Conservation (phyloP, 2,113 vertebrate genomes). For the Sinocyclocheilus grahami region DNA sequence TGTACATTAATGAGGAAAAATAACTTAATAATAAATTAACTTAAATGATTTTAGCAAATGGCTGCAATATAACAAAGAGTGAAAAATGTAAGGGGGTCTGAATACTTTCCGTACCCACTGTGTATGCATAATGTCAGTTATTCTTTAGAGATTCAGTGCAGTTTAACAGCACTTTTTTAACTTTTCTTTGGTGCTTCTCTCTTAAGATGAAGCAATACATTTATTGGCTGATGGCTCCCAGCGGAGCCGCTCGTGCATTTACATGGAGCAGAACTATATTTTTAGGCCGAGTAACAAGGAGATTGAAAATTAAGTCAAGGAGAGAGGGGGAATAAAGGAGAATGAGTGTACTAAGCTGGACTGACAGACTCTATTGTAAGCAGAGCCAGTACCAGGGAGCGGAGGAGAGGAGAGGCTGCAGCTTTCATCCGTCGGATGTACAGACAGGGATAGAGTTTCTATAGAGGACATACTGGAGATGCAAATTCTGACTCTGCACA, state of each 20-base stretch:
- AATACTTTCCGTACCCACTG: too few species aligned
- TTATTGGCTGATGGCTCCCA: neutral
- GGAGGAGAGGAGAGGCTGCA: conserved; percentile 43
- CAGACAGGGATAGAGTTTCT: conserved; percentile 51
- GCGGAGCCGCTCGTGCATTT: neutral
- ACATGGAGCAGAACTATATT: conserved; percentile 21
- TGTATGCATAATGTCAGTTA: neutral
- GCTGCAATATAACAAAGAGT: too few species aligned
- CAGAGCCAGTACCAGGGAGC: conserved; percentile 47
- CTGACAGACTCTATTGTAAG: conserved; percentile 53
- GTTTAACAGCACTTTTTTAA: neutral
- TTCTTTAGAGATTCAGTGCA: neutral
- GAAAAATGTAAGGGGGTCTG: too few species aligned
- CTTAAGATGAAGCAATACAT: conserved; percentile 12
- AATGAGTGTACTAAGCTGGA: conserved; percentile 33
- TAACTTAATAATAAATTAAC: too few species aligned
- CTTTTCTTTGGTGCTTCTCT: neutral
- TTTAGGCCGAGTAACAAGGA: conserved; percentile 11
- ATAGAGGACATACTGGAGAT: conserved; percentile 63
- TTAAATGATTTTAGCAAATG: too few species aligned
- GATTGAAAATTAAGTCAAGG: conserved; percentile 35
- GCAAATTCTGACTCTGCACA: conserved; percentile 55
- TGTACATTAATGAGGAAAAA: too few species aligned
- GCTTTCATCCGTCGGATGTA: conserved; percentile 38
- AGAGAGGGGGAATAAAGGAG: conserved; percentile 35